Base-by-base conservation (phyloP, 2,113 vertebrate genomes). In the Antigone vipio region DNA sequence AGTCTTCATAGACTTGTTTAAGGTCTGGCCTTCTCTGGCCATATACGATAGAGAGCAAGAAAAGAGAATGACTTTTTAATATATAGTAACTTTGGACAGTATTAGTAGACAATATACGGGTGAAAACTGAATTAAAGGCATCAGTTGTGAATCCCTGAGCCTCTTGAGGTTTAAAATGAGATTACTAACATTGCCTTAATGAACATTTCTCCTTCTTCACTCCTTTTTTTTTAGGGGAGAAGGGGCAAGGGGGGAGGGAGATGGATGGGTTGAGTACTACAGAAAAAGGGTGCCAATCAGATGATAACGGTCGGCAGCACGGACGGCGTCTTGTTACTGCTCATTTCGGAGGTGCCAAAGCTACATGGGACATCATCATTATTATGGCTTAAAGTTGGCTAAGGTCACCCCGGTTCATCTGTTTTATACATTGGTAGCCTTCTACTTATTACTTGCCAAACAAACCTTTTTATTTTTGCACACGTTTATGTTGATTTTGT, bases 401-500 rank as follows among this genome's bases (percentile, higher is more conserved):
- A 96, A 95, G 98, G 98, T 98, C 97, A 97, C 98, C 98, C 96
- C 82, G 98, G 98, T 99, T 99, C 98, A 98, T 96, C 98, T 98
- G 98, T 97, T 98, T 98, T 97, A 98, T 97, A 98, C 98, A 98
- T 98, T 98, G 98, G 97, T 98, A 94, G 98, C 98, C 98, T 98
- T 99, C 98, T 98, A 95, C 98, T 98, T 98, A 89, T 97, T 97
- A 97, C 98, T 98, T 93, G 97, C 98, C 98, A 99, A 98, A 99
- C 98, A 98, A 98, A 98, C 98, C 98, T 98, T 98, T 98, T 98
- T 98, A 98, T 98, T 98, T 97, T 98, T 98, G 98, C 98, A 98
- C 98, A 98, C 98, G 98, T 98, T 98, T 97, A 97, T 99, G 99
- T 99, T 99, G 98, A 99, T 98, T 98, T 98, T 99, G 98, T 98